Evolutionary conservation across 53 echinoderm and acorn worm genomes (phyloP), one percentile per base, ranked within the genome.

Genomic region (Echinarachnius parma): DNA sequence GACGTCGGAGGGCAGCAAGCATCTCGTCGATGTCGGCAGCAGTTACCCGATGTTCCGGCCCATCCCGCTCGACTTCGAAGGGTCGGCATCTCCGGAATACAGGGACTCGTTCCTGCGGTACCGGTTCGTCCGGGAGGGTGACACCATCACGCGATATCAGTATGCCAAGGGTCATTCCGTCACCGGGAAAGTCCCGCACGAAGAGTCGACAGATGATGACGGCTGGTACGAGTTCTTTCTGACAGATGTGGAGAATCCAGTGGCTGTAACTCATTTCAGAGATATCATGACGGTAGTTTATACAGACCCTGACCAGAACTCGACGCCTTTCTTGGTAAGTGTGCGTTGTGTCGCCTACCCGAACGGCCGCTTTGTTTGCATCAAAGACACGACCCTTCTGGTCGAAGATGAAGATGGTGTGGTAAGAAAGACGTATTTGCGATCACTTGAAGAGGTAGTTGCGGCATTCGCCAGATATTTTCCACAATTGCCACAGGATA

Each of bases 21-120:
- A 77, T 8, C 46, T 77, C 29, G 63, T 77, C 0, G 77, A 77
- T 23, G 63, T 53, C 36, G 77, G 77, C 0, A 31, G 52, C 2
- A 37, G 63, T 8, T 34, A 37, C 26, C 77, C 77, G 18, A 15
- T 39, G 1, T 62, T 77, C 34, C 77, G 52, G 5, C 50, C 53
- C 28, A 50, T 63, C 49, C 62, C 77, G 21, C 28, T 62, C 25
- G 77, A 77, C 48, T 77, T 77, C 20, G 37, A 33, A 9, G 32
- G 25, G 15, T 53, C 34, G 15, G 44, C 44, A 13, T 77, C 77
- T 8, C 77, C 77, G 3, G 63, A 14, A 5, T 77, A 77, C 48
- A 16, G 27, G 14, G 77, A 77, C n/a, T 50, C 62, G 34, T 77
- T 39, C 77, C 25, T 77, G 62, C 49, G 62, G 13, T 77, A 77